Evolutionary conservation across 2,797 vertebrate species (phyloP), one percentile per base, ranked within the genome.

Genomic region (Chaetodon trifasciatus): DNA sequence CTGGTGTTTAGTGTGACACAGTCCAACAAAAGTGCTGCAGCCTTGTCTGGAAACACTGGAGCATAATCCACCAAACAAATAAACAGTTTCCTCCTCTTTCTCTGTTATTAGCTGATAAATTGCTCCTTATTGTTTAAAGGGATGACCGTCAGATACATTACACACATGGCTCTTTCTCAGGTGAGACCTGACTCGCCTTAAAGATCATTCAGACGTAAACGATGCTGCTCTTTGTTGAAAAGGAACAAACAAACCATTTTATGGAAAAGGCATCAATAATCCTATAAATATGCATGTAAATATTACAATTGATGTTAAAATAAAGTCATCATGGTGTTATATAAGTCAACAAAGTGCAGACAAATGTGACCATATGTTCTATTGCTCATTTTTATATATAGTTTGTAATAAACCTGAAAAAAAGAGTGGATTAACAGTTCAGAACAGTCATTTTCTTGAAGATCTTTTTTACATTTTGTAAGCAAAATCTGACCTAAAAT

Each of bases 1-100:
- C 76, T 82, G 82, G 82, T 88, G 86, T 86, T 85, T 56, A 67
- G 78, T 83, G 85, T 23, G 16, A 79, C 81, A 82, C 83, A 82
- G 63, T 60, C 71, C 13, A 69, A 87, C 83, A 77, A 72, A 87
- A 77, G 66, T 83, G 76, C 40, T 81, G 70, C 76, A 87, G 79
- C 64, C 55, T 67, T 47, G 60, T 70, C 84, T 88, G 67, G 68
- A 74, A 76, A 85, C 86, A 73, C 47, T 67, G 61, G 58, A 55
- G 67, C 68, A 39, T 57, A 76, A 73, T n/a, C 60, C 49, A 57
- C 39, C 17, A 71, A 70, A 82, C 66, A 70, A 66, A 81, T 55
- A 63, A 57, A 66, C 32, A 12, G 24, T 69, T 66, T 63, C 40
- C 37, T 62, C 32, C 50, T 35, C 37, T 76, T 24, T n/a, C 63